Base-by-base conservation (phyloP, 1,140 invertebrate genomes). In the Drosophila bocki region DNA sequence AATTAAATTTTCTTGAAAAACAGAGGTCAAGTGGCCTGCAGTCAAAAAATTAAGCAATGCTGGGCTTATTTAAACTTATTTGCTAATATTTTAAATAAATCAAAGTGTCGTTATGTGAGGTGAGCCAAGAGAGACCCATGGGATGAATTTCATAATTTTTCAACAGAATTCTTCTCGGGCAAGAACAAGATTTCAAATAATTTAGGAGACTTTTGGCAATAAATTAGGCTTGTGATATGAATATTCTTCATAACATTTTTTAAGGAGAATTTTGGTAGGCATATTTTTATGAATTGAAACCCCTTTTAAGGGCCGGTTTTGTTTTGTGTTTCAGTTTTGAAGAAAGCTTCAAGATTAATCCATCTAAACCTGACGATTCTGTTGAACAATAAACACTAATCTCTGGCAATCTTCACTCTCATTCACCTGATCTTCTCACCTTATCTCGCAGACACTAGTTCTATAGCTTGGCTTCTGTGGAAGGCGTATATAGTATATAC, bases 131-230 rank as follows among this genome's bases (percentile, higher is more conserved):
- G 33, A 37, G 9, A 11, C 78, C 64, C 64, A 69, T n/a, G 80
- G 70, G 75, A 78, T 62, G 45, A 69, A 50, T 78, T 82, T 82
- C 63, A 75, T 78, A 65, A 82, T 78, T 70, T 57, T 64, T 48
- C 47, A 39, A 39, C n/a, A 45, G 61, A 62, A 75, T 62, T 61
- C 42, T 56, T 47, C 19, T 39, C 22, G 37, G 48, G 45, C 58
- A 60, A 19, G 48, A 67, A 75, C 29, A 48, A 48, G 64, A 58
- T 48, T 17, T 15, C 41, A 50, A 53, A 80, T 60, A 60, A 50
- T 59, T 61, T 57, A 75, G 42, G 63, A 51, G 53, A 64, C 50
- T 56, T 54, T 64, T 42, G 12, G 22, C 37, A 32, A 80, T 80
- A 80, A 80, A 68, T 80, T 41, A 59, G n/a, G 2, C 35, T 3